Percentiles rank a stretch among this genome's conserved stretches.
Evolutionary conservation across 2,888 invertebrate species (phyloP).

Genomic region (Amphimallon solstitiale): DNA sequence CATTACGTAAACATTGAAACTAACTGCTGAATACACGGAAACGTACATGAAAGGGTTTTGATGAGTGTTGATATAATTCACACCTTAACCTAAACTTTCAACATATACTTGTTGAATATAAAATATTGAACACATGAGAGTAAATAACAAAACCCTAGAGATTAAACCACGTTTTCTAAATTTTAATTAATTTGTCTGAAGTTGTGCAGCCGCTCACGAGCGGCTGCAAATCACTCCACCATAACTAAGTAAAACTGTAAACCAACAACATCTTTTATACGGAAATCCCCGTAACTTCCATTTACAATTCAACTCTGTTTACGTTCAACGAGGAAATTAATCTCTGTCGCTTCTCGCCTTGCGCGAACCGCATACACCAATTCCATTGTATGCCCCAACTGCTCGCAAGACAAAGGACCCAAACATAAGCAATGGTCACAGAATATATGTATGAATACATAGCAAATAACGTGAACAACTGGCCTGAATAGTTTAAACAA

Average conservation of each 20-base stretch:
- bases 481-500: no score
- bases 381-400: background rate
- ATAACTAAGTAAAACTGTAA: background rate
- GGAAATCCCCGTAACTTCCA: slow-evolving; percentile 7
- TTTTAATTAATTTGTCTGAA: slow-evolving; percentile 1
- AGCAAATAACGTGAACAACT: no score
- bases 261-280: slow-evolving; percentile 6
- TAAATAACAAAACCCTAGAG: no score
- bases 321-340: slow-evolving; percentile 1
- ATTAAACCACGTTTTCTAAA: background rate
- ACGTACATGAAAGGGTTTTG: no score
- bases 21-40: no score
- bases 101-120: no score
- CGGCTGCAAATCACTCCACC: slow-evolving; percentile 1
- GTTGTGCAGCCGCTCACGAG: background rate
- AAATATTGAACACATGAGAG: no score
- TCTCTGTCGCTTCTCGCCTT: background rate
- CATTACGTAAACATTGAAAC: no score
- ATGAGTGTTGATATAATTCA: no score
- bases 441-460: background rate
- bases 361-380: slow-evolving; percentile 3
- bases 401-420: background rate
- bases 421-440: background rate
- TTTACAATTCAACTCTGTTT: background rate
- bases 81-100: no score